Evolutionary conservation across 2,888 invertebrate species (phyloP), one percentile per base, ranked within the genome.

Genomic region (Scrobipalpa costella): DNA sequence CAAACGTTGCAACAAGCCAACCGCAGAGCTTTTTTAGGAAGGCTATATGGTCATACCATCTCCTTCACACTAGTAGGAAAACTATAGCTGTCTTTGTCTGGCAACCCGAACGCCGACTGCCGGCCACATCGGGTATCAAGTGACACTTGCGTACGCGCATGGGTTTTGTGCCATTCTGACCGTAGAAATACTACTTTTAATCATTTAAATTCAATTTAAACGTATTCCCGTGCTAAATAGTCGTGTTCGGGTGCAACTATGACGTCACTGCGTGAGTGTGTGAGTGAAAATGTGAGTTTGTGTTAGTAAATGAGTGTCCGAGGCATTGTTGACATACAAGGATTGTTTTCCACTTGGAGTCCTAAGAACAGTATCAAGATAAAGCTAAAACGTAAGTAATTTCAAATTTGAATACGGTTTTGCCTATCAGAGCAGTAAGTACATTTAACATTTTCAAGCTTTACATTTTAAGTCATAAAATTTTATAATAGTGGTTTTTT

Each of bases 341-440:
- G 90, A 82, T 84, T 90, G 77, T 89, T 90, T 81, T 85, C 85
- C 70, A 85, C 85, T 78, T 91, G 90, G 90, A 90, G 86, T 77
- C 90, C 90, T 58, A 90, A 89, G 80, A 88, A 85, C 79, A 89
- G 80, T 77, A 83, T 91, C 86, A 91, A 90, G 82, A 90, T 91
- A 86, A 91, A 90, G 80, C 86, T 91, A 62, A 91, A 91, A 86
- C 90, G 90, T 91, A 86, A 70, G 90, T 89, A 70, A 57, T 17
- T 36, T 13, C 19, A 19, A 21, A 11, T 7, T 27, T 2, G 38
- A 38, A 7, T 27, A 19, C 27, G 21, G 19, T 52, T 27, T 50
- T 19, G 21, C 7, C 19, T 9, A 2, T 50, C 9, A 44, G 49
- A 19, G n/a, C 38, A 7, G 19, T n/a, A 38, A 2, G n/a, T n/a